Percentiles rank a stretch among this genome's conserved stretches.
phyloP scores from a whole-genome alignment of 2,113 vertebrate species.

The Chionodraco myersi region DNA sequence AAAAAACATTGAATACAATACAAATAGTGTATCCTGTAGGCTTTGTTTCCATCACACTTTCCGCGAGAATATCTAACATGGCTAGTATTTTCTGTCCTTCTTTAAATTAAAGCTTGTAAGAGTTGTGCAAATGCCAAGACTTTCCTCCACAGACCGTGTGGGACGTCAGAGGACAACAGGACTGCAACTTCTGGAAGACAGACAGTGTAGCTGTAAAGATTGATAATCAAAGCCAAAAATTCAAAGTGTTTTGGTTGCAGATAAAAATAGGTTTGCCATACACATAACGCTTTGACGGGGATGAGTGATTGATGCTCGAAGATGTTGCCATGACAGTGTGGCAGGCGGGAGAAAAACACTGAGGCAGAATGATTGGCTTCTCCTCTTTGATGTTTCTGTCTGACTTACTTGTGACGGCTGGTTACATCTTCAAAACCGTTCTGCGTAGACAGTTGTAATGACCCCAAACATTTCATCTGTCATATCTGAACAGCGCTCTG shows the following conservation, averaged over 20 bases:
- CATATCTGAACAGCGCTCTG: slow-evolving; percentile 60
- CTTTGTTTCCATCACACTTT: background rate
- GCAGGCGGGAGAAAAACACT: slow-evolving; percentile 74
- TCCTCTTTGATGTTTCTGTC: slow-evolving; percentile 76
- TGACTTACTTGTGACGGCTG: slow-evolving; percentile 72
- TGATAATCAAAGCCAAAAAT: slow-evolving; percentile 52
- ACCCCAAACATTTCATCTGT: slow-evolving; percentile 79
- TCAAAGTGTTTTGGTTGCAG: slow-evolving; percentile 49
- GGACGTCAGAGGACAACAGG: slow-evolving; percentile 38
- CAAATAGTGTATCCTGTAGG: slow-evolving; percentile 10
- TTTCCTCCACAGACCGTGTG: slow-evolving; percentile 15
- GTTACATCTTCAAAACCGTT: slow-evolving; percentile 79
- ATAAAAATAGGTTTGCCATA: slow-evolving; percentile 67
- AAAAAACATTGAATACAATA: slow-evolving; percentile 5
- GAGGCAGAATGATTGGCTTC: slow-evolving; percentile 79
- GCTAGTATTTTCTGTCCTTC: too few relatives aligned
- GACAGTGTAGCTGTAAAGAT: slow-evolving; percentile 25
- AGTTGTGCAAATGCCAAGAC: background rate
- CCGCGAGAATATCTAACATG: too few relatives aligned
- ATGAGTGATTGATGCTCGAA: slow-evolving; percentile 78
- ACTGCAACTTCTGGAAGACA: background rate
- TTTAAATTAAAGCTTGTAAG: too few relatives aligned
- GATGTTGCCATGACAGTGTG: slow-evolving; percentile 72
- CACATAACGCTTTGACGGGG: slow-evolving; percentile 56
- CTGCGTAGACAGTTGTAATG: slow-evolving; percentile 73